Base-by-base conservation (phyloP, 2,113 vertebrate genomes). In the Gobius niger region DNA sequence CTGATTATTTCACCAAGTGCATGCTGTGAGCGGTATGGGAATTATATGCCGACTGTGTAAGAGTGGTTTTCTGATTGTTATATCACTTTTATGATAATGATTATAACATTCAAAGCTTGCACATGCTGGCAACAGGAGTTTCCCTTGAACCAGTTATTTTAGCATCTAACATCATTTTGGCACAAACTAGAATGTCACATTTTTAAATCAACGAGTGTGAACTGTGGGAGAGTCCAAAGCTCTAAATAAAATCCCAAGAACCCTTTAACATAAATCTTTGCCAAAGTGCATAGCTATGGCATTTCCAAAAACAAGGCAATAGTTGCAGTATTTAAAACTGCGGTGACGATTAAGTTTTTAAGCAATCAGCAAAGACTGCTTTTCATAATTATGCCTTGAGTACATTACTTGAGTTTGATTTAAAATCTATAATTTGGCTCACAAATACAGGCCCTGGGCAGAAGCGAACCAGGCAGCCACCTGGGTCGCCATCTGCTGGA, bases 181-280 rank as follows among this genome's bases (percentile, higher is more conserved):
- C 40, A 24, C 40, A 19, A 57, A 19, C 7, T 40, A 11, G 6
- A 13, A 34, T 57, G 12, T 40, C 18, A 40, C 16, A 57, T 57
- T 57, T 54, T 40, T 57, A 12, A 40, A 57, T 6, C 6, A 42
- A 60, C n/a, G 15, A 9, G 34, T 60, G 57, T 42, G 57, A 41
- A 42, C 64, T 76, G n/a, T 50, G 64, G 12, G 69, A 72, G 41
- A 66, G 56, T 47, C 63, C 65, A 74, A 66, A 70, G 73, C 72
- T 53, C 72, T 76, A 80, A 76, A 73, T 41, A 57, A 63, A 19
- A 53, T 34, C 70, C 77, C 79, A 82, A 81, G 47, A 12, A 0
- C 14, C 59, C 63, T 57, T 10, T 3, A 60, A 68, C 65, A 72
- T 52, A 68, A 67, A 69, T 77, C n/a, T 52, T 52, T 16, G 44